Percentiles rank a stretch among this genome's conserved stretches.
These are phyloP conservation scores for Romanogobio albipinnatus DNA, from an alignment of 2,113 vertebrate species.

Conservation along the genomic window DNA sequence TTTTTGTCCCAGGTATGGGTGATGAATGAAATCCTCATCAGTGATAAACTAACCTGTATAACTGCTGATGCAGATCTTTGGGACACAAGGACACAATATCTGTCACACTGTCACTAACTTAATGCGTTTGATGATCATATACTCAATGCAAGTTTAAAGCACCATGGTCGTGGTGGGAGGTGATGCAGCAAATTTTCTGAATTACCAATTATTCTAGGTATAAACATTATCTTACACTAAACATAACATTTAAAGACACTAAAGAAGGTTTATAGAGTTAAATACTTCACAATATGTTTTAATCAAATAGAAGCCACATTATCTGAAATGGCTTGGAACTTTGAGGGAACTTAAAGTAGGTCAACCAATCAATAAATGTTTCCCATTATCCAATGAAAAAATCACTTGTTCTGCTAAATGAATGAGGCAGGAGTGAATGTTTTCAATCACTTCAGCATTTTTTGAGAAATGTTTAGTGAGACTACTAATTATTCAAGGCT, in stretches of 20 bases:
- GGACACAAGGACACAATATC: not conserved
- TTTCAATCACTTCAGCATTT: not conserved
- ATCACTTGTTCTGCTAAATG: not conserved
- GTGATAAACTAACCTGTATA: slow-evolving; percentile 16
- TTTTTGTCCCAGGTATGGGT: not conserved
- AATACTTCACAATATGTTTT: not conserved
- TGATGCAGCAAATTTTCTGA: not conserved
- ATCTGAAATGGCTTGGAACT: not conserved
- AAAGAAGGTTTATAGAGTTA: not conserved
- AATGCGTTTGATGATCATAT: not conserved
- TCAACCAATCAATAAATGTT: slow-evolving; percentile 8
- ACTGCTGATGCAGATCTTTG: not conserved
- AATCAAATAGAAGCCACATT: slow-evolving; percentile 1
- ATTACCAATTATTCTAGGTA: not conserved
- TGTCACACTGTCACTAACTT: not conserved
- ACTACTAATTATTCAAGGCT: slow-evolving; percentile 10
- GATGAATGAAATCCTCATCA: slow-evolving; percentile 8
- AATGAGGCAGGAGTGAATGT: not conserved
- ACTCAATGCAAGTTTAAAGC: not conserved
- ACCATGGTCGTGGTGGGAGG: not conserved
- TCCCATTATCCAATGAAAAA: slow-evolving; percentile 1
- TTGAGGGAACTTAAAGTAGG: not conserved
- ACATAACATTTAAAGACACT: not conserved
- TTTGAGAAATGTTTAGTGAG: slow-evolving; percentile 1
- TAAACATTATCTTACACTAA: not conserved